A percentile compares a stretch with the other conserved stretches of the same genome.
Evolutionary conservation across 2,888 invertebrate genomes (phyloP).

Genomic region (Pristionchus fissidentatus): DNA sequence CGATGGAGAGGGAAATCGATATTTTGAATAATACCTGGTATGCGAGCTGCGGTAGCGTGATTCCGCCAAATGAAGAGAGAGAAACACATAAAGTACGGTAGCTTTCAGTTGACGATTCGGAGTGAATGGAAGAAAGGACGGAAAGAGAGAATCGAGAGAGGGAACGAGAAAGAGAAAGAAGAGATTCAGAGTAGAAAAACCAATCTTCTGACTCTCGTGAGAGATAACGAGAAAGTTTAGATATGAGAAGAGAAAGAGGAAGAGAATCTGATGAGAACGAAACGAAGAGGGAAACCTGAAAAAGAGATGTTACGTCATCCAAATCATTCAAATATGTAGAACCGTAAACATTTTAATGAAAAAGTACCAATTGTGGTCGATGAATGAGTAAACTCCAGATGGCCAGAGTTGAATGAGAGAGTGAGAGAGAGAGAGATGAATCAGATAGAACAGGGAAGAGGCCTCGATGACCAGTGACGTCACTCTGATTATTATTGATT

Average conservation of each 20-base stretch:
- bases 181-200: constrained; percentile 71
- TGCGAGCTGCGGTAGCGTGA: constrained; percentile 69
- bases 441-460: constrained; percentile 37
- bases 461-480: constrained; percentile 9
- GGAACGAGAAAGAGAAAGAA: constrained; percentile 59
- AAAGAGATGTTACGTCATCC: no score
- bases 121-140: constrained; percentile 21
- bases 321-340: no score
- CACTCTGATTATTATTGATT: not conserved
- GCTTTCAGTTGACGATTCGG: constrained; percentile 62
- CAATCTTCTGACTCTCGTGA: constrained; percentile 66
- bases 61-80: constrained; percentile 60
- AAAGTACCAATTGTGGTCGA: constrained; percentile 65
- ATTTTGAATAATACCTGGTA: constrained; percentile 67
- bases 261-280: constrained; percentile 70
- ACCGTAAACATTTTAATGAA: no score
- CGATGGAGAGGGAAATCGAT: not conserved
- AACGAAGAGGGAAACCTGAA: constrained; percentile 54
- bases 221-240: constrained; percentile 64
- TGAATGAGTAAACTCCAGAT: constrained; percentile 71
- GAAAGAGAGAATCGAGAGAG: constrained; percentile 52
- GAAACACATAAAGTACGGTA: constrained; percentile 70
- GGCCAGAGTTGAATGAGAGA: constrained; percentile 48
- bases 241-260: constrained; percentile 66
- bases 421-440: constrained; percentile 6